A percentile compares a stretch with the other conserved stretches of the same genome.
phyloP scores from a whole-genome alignment of 1,140 invertebrate genomes.

The Agrypnia vestita region DNA sequence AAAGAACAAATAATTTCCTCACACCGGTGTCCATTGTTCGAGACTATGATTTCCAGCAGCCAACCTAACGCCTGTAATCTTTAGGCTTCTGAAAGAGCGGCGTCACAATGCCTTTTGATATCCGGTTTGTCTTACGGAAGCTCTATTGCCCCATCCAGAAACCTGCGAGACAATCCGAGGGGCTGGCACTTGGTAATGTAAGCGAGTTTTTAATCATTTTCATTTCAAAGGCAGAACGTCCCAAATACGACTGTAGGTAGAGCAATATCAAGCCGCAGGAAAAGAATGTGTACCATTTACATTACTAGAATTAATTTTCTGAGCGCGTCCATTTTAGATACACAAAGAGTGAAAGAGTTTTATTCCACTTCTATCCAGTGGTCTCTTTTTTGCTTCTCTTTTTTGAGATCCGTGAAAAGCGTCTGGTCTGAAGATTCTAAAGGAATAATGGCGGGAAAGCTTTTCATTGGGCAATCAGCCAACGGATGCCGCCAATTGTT shows the following conservation, averaged over 20 bases:
- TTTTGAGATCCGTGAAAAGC: slow-evolving; percentile 15
- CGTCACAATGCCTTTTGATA: slow-evolving; percentile 37
- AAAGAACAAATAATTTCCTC: slow-evolving; percentile 32
- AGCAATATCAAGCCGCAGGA: not conserved
- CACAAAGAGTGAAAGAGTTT: not conserved
- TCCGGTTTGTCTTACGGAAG: slow-evolving; percentile 36
- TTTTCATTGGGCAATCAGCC: slow-evolving; percentile 56
- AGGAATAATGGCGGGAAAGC: slow-evolving; percentile 55
- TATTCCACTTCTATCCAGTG: slow-evolving; percentile 22
- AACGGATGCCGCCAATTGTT: slow-evolving; percentile 55
- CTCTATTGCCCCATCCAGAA: slow-evolving; percentile 25
- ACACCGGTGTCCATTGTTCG: slow-evolving; percentile 17
- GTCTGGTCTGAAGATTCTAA: slow-evolving; percentile 19
- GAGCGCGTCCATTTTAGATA: too few species aligned
- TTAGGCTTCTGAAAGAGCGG: slow-evolving; percentile 33
- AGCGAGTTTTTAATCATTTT: not conserved
- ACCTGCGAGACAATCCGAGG: not conserved
- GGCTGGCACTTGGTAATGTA: slow-evolving; percentile 27
- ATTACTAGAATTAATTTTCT: too few species aligned
- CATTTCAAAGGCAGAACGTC: slow-evolving; percentile 1
- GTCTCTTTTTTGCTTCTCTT: slow-evolving; percentile 9
- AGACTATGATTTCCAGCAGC: slow-evolving; percentile 21
- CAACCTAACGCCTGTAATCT: slow-evolving; percentile 34
- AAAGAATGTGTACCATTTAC: not conserved
- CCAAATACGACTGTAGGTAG: not conserved